Base-by-base conservation (phyloP, 2,888 invertebrate species). In the Stenurella melanura region DNA sequence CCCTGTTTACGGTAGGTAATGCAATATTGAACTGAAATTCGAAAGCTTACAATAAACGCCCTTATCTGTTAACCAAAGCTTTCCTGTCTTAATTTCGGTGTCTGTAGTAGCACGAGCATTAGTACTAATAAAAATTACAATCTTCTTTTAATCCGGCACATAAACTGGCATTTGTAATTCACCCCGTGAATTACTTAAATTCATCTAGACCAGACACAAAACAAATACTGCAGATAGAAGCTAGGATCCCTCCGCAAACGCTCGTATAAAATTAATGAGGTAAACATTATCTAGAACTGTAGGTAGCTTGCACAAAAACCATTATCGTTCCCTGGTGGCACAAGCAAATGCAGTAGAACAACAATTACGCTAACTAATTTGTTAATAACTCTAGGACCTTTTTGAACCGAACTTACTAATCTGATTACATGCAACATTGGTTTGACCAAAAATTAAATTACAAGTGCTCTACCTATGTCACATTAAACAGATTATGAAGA, bases 281-380 rank as follows among this genome's bases (percentile, higher is more conserved):
- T 76, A 69, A 78, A 78, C 78, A 78, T 78, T 80, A 80, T 80
- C 76, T 78, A 66, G 58, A 77, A 75, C 61, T 78, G 78, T 76
- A 73, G 80, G 64, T 61, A 74, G 63, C 54, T 54, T 76, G 80
- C 77, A 78, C 78, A 78, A 78, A 77, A 78, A 77, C 76, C 77
- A 78, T 80, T 80, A 78, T 76, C 69, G 54, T 74, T 80, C 77
- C 75, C 75, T 42, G 10, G 72, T 63, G 75, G 76, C 56, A n/a
- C 19, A 60, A 74, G 73, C 69, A 75, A 79, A 78, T 80, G 80
- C 80, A 80, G 77, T 74, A 70, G 75, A 76, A 72, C 72, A 76
- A 76, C 80, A 77, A 78, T 80, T 80, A 80, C 67, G 61, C 63
- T 73, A 73, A 74, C 78, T 78, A 80, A 80, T 80, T 80, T 78